Evolutionary conservation across 2,888 invertebrate species (phyloP), one percentile per base, ranked within the genome.

Genomic region (Prostheceraeus crozeri): DNA sequence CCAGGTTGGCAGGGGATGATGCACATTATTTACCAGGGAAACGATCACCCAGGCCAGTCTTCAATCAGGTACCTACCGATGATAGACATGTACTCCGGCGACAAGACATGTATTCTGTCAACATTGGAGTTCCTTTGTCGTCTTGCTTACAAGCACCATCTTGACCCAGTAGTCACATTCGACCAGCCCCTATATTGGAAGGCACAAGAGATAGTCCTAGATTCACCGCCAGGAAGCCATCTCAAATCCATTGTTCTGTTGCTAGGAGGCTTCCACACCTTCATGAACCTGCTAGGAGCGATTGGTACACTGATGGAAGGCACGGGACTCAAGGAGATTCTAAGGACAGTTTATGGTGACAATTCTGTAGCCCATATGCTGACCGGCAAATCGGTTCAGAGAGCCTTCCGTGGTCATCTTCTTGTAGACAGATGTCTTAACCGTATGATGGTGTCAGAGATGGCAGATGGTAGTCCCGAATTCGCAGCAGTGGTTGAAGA

Each of bases 1-100:
- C 60, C 62, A 14, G 21, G 16, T 1, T 62, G 60, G 51, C 45
- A 25, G 14, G 60, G 57, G 1, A 48, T 61, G 51, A 61, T 62
- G 60, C 33, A 61, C 16, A 35, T 35, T 4, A 19, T 62, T 19
- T 56, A 61, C 40, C 60, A 60, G 6, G 67, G 65, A 11, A 21
- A 10, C 35, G 16, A 57, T 6, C 57, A 57, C 55, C 45, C 56
- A 8, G 56, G 48, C 8, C 35, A 56, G 27, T 56, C 40, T 3
- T 53, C 56, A 23, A 16, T 56, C 14, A 56, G 4, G 3, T 59
- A 30, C 35, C 45, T 60, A 19, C 60, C 60, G 19, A 60, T 60
- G 36, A 48, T 60, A 10, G 30, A 55, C 56, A 40, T 56, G 23
- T 52, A 10, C 16, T 28, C 56, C 11, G 35, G 56, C 21, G 56